These are phyloP conservation scores for Pluvialis apricaria DNA, from an alignment of 2,113 vertebrate species.

Conservation along the genomic window DNA sequence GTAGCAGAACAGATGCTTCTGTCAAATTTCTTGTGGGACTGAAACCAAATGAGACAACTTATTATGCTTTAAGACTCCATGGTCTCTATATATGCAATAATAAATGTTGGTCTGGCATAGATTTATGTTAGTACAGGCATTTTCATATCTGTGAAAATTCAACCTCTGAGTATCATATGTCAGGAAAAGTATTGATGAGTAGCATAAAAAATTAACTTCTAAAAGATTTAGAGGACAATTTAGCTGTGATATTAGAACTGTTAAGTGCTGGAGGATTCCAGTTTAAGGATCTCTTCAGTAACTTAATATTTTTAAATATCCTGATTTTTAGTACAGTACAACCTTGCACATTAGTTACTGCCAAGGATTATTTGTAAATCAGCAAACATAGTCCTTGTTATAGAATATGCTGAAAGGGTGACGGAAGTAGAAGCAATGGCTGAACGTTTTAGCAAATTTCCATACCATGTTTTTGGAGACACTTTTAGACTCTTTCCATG, in stretches of 20 bases:
- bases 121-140: neutral
- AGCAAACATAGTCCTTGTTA: neutral
- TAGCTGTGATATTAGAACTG: neutral
- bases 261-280: neutral
- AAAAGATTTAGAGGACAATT: neutral
- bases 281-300: neutral
- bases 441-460: neutral
- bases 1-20: neutral
- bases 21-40: neutral
- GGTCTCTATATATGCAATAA: neutral
- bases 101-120: neutral
- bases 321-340: neutral
- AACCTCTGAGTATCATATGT: neutral
- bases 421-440: neutral
- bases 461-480: neutral
- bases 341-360: neutral
- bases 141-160: neutral
- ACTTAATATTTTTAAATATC: neutral
- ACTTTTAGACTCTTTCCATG: neutral
- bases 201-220: neutral
- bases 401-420: neutral
- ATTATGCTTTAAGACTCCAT: neutral
- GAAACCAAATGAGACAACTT: neutral
- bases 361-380: neutral
- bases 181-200: neutral